Conservation (phyloP, 1,140 invertebrate genomes). For the Lineus longissimus region DNA sequence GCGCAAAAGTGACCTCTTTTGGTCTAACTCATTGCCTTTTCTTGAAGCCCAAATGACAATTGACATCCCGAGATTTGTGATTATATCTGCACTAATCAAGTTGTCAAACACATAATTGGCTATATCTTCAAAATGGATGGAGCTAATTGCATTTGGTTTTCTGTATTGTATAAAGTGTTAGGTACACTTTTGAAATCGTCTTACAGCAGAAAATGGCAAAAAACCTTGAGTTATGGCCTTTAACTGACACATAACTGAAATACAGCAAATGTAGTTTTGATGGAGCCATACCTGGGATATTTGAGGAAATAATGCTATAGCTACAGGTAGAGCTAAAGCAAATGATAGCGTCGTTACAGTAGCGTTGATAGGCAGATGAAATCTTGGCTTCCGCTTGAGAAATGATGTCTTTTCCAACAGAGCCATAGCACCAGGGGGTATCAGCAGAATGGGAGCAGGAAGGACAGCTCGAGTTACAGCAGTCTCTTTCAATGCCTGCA, state of each 20-base stretch:
- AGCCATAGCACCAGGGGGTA: slow-evolving; percentile 51
- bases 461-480: slow-evolving; percentile 51
- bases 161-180: no score
- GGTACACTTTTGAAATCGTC: no score
- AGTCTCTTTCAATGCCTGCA: slow-evolving; percentile 49
- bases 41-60: no score
- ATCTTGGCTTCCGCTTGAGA: slow-evolving; percentile 40
- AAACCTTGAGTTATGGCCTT: not conserved
- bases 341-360: slow-evolving; percentile 48
- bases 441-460: slow-evolving; percentile 52
- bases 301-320: slow-evolving; percentile 55
- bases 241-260: slow-evolving; percentile 11
- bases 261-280: slow-evolving; percentile 2
- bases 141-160: no score
- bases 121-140: no score
- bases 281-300: slow-evolving; percentile 40
- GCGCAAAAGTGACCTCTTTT: slow-evolving; percentile 14
- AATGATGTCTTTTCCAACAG: slow-evolving; percentile 49
- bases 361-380: slow-evolving; percentile 51
- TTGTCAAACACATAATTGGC: no score
- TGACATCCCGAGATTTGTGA: no score
- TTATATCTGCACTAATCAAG: slow-evolving; percentile 5
- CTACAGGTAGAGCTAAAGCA: slow-evolving; percentile 50
- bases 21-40: no score
- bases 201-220: no score